Evolutionary conservation across 2,113 vertebrate species (phyloP).

Genomic region (Podilymbus podiceps): DNA sequence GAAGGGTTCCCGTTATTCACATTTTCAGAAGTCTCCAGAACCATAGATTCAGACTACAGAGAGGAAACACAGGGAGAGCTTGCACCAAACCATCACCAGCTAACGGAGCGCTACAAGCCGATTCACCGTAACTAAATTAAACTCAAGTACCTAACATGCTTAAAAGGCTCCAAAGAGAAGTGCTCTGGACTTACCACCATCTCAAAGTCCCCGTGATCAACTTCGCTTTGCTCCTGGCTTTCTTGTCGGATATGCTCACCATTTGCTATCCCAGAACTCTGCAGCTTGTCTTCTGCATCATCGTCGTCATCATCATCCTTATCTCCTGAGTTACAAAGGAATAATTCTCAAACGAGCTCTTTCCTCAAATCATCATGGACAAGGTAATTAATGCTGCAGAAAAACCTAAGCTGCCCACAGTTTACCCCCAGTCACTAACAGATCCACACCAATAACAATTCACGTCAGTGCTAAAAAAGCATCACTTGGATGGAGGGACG

Average conservation of each 20-base stretch:
- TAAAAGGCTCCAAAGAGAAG: background rate
- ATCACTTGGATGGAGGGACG: background rate
- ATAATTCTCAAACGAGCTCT: background rate
- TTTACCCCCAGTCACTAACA: background rate
- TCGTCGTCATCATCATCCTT: slow-evolving; percentile 98
- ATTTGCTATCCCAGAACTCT: slow-evolving; percentile 86
- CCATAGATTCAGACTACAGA: slow-evolving; percentile 94
- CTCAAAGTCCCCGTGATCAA: slow-evolving; percentile 97
- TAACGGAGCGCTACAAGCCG: background rate
- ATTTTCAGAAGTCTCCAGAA: slow-evolving; percentile 94
- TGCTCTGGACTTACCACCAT: slow-evolving; percentile 90
- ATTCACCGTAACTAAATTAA: background rate
- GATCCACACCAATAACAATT: background rate
- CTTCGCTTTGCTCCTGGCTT: slow-evolving; percentile 94
- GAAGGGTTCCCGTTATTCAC: slow-evolving; percentile 97
- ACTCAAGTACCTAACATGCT: background rate
- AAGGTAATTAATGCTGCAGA: background rate
- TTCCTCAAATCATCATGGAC: background rate
- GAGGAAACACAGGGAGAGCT: slow-evolving; percentile 7
- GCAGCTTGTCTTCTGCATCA: slow-evolving; percentile 95
- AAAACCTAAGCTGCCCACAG: background rate
- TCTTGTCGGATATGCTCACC: slow-evolving; percentile 88
- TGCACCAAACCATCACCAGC: background rate
- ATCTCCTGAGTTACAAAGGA: slow-evolving; percentile 81
- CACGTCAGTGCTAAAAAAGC: background rate